These are phyloP conservation scores for Neosilurus hyrtlii DNA, from an alignment of 2,797 vertebrate genomes.

Conservation along the genomic window DNA sequence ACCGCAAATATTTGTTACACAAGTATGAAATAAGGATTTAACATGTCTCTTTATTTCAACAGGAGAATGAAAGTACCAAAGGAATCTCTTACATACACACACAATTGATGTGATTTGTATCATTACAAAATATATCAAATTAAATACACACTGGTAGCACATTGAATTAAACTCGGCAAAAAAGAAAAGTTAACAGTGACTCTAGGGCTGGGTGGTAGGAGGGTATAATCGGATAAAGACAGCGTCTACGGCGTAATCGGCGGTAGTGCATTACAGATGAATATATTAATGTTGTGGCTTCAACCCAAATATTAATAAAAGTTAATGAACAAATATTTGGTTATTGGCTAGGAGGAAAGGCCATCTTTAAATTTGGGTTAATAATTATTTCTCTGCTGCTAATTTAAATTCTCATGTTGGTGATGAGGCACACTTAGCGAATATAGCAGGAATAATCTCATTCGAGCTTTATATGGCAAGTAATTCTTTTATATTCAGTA, in stretches of 20 bases:
- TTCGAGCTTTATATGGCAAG: not conserved
- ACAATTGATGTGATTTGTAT: too few relatives aligned
- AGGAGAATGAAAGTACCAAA: not conserved
- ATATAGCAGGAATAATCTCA: not conserved
- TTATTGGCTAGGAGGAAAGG: not conserved
- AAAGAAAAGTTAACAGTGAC: not conserved
- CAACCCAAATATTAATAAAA: not conserved
- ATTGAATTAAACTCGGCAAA: too few relatives aligned
- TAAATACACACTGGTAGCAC: not conserved
- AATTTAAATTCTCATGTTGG: not conserved
- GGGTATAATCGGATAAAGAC: not conserved
- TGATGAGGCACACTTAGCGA: not conserved
- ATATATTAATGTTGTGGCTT: not conserved
- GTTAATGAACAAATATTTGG: not conserved
- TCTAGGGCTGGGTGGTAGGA: not conserved
- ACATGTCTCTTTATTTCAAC: not conserved
- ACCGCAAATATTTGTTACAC: not conserved
- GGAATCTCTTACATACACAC: not conserved
- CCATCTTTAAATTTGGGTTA: not conserved
- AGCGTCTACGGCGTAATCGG: too few relatives aligned
- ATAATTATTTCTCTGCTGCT: not conserved
- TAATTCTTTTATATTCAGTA: too few relatives aligned
- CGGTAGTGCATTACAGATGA: not conserved
- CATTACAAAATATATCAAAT: not conserved
- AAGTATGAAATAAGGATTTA: not conserved